Conservation (phyloP, 2,888 invertebrate genomes). For the Oligia latruncula region DNA sequence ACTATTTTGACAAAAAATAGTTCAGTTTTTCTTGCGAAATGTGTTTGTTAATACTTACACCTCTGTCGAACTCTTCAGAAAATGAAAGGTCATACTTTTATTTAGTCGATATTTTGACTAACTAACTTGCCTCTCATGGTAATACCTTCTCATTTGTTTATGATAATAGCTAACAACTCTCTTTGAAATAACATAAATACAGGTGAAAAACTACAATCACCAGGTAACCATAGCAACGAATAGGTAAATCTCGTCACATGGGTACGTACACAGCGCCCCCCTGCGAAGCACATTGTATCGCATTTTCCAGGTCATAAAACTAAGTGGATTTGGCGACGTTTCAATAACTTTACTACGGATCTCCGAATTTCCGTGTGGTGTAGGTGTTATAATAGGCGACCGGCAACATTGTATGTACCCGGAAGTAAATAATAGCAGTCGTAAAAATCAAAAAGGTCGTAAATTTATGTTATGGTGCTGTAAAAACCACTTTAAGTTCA, state of each 20-base stretch:
- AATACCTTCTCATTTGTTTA: background rate
- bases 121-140: background rate
- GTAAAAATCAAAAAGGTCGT: slow-evolving; percentile 63
- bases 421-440: slow-evolving; percentile 53
- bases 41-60: background rate
- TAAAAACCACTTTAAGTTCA: slow-evolving; percentile 56
- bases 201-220: slow-evolving; percentile 53
- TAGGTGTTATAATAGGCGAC: slow-evolving; percentile 60
- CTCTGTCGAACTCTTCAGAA: too few species aligned
- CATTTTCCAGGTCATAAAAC: slow-evolving; percentile 87
- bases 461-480: slow-evolving; percentile 44
- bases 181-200: background rate
- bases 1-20: background rate
- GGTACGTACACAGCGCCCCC: slow-evolving; percentile 53
- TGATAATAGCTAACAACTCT: background rate
- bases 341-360: slow-evolving; percentile 82
- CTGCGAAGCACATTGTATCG: slow-evolving; percentile 74
- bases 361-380: slow-evolving; percentile 65
- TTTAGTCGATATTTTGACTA: background rate
- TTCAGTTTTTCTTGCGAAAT: background rate
- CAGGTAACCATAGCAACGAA: slow-evolving; percentile 65
- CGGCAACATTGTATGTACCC: slow-evolving; percentile 51
- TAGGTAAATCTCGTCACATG: slow-evolving; percentile 68
- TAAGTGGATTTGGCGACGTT: slow-evolving; percentile 87
- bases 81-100: background rate